Evolutionary conservation across 2,113 vertebrate species (phyloP).

Genomic region (Mustela lutreola): DNA sequence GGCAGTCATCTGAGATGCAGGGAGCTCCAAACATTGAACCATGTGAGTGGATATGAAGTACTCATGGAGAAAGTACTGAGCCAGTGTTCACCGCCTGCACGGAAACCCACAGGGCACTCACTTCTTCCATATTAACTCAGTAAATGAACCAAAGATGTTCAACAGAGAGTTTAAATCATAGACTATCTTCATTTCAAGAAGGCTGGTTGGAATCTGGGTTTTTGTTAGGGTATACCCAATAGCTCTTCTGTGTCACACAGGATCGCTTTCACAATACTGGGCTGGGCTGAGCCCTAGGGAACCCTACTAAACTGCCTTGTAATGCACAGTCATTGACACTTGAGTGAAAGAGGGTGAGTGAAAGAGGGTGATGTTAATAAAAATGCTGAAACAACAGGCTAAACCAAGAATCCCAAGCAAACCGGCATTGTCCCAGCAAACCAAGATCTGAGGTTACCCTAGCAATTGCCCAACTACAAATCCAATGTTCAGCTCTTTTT

Average conservation of each 20-base stretch:
- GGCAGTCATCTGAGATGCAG: neutral
- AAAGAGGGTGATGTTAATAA: neutral
- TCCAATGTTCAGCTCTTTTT: slow-evolving; percentile 36
- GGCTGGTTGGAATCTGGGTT: neutral
- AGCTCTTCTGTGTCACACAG: neutral
- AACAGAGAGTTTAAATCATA: neutral
- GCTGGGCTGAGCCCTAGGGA: neutral
- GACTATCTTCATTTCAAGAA: neutral
- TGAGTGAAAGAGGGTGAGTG: neutral
- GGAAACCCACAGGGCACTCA: neutral
- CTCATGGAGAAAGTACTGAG: neutral
- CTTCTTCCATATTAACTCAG: neutral
- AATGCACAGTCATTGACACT: neutral
- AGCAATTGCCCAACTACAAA: slow-evolving; percentile 40
- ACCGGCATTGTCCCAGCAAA: neutral
- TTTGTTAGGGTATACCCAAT: neutral
- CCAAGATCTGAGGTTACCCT: slow-evolving; percentile 25
- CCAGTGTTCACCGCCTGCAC: neutral
- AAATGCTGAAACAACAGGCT: slow-evolving; percentile 9
- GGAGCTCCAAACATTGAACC: neutral
- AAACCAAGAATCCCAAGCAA: slow-evolving; percentile 20
- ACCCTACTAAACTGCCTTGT: neutral
- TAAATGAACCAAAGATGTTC: neutral
- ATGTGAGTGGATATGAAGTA: neutral
- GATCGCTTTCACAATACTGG: neutral